Base-by-base conservation (phyloP, 2,113 vertebrate species). In the Caranx melampygus region DNA sequence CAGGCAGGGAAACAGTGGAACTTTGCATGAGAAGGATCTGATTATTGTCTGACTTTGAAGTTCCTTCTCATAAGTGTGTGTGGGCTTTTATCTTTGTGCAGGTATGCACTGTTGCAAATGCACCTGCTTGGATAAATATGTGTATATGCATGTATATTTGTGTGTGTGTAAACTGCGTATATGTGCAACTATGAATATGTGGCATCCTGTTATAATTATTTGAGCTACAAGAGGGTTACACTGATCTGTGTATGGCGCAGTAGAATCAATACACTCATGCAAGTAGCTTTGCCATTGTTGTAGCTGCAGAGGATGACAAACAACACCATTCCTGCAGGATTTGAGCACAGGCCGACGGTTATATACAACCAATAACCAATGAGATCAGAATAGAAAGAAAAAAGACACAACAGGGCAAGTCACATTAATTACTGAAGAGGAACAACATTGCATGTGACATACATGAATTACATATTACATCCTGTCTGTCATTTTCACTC, bases 11-110 rank as follows among this genome's bases (percentile, higher is more conserved):
- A 74, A 84, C 65, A 76, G 75, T 68, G 65, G 75, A 65, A 86
- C 81, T 86, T 78, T 83, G 80, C 66, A 79, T 71, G 45, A 42
- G 69, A 34, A 61, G 42, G 45, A 85, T 77, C 63, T 74, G 79
- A 82, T 82, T 78, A 40, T 72, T 62, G 58, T 72, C 54, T 78
- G 62, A 54, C 79, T 85, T 75, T 78, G 78, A 79, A 57, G 49
- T 72, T 90, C 34, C 51, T n/a, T 58, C 64, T 52, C 37, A n/a
- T 45, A 67, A 55, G 44, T 74, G 66, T 14, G 51, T 51, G 20
- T 2, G 5, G 49, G 42, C 26, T 61, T 81, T 86, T 64, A 84
- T 84, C 54, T 59, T 40, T 66, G 45, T 33, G 20, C 62, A 44
- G 33, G 47, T 49, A 47, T 63, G 60, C 42, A 18, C 33, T 51